Evolutionary conservation across 2,797 vertebrate genomes (phyloP).

Genomic region (Falco cherrug): DNA sequence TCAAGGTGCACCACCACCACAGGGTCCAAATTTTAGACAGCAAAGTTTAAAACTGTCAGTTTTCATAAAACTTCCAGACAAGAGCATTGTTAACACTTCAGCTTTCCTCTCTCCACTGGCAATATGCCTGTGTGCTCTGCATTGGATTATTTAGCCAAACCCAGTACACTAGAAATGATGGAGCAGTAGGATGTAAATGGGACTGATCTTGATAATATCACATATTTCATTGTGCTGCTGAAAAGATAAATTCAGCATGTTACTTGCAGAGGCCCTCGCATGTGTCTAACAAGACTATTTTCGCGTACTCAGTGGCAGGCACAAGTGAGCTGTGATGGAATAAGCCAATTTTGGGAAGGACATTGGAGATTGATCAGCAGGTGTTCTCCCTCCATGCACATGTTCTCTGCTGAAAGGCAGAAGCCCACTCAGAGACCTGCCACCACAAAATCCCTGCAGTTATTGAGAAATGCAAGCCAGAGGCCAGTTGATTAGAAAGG

Average conservation of each 20-base stretch:
- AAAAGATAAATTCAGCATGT: neutral
- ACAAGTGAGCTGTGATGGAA: neutral
- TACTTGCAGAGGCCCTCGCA: neutral
- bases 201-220: neutral
- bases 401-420: neutral
- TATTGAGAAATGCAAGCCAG: neutral
- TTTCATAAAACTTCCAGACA: neutral
- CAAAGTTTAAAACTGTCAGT: neutral
- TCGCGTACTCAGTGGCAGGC: conserved; percentile 19
- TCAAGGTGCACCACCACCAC: neutral
- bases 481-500: neutral
- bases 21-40: neutral
- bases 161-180: neutral
- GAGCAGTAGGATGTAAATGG: neutral
- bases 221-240: neutral
- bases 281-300: neutral
- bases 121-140: neutral
- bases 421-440: neutral
- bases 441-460: neutral
- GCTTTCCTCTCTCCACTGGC: neutral
- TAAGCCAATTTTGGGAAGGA: conserved; percentile 24
- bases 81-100: neutral
- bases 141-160: neutral
- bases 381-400: neutral
- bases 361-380: conserved; percentile 32